A percentile compares a stretch with the other conserved stretches of the same genome.
Evolutionary conservation across 2,888 invertebrate genomes (phyloP).

Genomic region (Dynastes maya): DNA sequence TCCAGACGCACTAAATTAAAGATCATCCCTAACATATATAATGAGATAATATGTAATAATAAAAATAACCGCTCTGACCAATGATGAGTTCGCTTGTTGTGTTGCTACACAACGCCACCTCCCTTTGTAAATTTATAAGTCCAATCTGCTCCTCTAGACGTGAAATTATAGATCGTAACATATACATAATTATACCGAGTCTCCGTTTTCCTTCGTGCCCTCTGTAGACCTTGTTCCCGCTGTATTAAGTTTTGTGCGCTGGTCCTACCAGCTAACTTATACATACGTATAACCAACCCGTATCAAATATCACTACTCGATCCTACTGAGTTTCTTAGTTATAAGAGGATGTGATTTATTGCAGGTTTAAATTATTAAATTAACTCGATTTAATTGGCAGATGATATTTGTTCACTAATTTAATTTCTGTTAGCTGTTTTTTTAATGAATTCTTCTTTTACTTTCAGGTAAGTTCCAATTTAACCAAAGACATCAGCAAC

Average conservation of each 20-base stretch:
- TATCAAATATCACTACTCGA: too few species aligned
- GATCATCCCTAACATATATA: conserved; percentile 57
- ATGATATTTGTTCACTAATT: too few species aligned
- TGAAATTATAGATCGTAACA: conserved; percentile 65
- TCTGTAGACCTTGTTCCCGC: not conserved
- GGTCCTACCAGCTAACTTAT: not conserved
- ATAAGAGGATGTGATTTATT: too few species aligned
- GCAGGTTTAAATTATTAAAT: too few species aligned
- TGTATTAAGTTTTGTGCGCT: not conserved
- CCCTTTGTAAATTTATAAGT: conserved; percentile 62
- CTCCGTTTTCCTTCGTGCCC: not conserved
- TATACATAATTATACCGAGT: conserved; percentile 61
- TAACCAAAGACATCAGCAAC: too few species aligned
- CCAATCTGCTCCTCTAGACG: conserved; percentile 57
- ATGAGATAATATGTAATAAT: conserved; percentile 62
- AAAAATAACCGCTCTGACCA: conserved; percentile 54
- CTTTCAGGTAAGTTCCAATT: too few species aligned
- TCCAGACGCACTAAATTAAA: conserved; percentile 58
- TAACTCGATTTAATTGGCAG: too few species aligned
- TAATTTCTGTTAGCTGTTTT: too few species aligned
- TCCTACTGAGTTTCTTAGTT: too few species aligned
- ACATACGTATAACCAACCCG: too few species aligned
- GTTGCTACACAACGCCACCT: not conserved
- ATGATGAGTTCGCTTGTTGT: conserved; percentile 38
- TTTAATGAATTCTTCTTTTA: too few species aligned